Evolutionary conservation across 2,888 invertebrate species (phyloP).

Genomic region (Tipula confusa): DNA sequence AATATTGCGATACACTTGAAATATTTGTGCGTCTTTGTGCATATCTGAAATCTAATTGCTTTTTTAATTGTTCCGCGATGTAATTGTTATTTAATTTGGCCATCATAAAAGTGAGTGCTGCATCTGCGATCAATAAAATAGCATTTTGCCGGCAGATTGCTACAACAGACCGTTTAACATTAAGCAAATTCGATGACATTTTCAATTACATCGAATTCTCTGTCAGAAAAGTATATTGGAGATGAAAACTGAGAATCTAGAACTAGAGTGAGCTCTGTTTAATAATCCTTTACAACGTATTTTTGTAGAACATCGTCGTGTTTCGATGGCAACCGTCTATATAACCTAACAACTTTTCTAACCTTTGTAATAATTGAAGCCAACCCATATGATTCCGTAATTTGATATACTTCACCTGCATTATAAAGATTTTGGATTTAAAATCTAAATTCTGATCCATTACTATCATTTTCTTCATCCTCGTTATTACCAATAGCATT

Average conservation of each 20-base stretch:
- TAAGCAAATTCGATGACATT: not conserved
- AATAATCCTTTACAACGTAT: no score
- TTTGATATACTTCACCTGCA: not conserved
- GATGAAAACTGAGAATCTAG: no score
- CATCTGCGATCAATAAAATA: not conserved
- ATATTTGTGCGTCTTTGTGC: no score
- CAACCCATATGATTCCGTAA: no score
- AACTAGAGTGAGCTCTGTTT: no score
- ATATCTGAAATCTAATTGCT: no score
- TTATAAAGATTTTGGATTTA: not conserved
- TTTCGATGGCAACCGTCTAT: not conserved
- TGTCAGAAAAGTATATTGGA: constrained; percentile 12
- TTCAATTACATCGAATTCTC: not conserved
- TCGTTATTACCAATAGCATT: no score
- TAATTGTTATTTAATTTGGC: not conserved
- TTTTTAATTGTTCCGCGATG: not conserved
- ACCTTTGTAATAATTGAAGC: not conserved
- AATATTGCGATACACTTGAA: no score
- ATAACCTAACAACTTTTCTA: not conserved
- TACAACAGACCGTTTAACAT: not conserved
- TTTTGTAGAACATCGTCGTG: not conserved
- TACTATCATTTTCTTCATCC: no score
- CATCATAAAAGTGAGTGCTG: not conserved
- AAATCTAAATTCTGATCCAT: not conserved
- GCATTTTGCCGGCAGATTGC: constrained; percentile 28